Base-by-base conservation (phyloP, 2,797 vertebrate genomes). In the Bovichtus diacanthus region DNA sequence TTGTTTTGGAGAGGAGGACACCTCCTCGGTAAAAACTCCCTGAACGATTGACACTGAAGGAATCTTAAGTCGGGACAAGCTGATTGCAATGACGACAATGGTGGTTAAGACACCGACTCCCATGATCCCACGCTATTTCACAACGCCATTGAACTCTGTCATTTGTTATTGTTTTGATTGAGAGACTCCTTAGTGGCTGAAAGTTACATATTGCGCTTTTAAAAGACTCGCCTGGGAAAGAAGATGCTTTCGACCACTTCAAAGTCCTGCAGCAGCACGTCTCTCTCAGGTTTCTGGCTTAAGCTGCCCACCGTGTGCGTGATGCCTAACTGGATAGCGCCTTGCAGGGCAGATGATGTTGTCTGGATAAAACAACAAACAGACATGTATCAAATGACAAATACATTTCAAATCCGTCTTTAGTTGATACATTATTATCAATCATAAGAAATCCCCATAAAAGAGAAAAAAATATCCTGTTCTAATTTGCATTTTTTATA, bases 261-360 rank as follows among this genome's bases (percentile, higher is more conserved):
- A 93, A 99, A 99, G 70, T 99, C 98, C 91, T 99, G 98, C 95
- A 99, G 97, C 76, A 99, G 96, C 36, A 99, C 97, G 3, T 99
- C 98, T 25, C 98, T 91, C 83, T 99, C 98, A 0, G 97, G 96
- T 85, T 99, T 99, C 74, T 97, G 97, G 86, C 95, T 98, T 49
- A 99, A 90, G 91, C 97, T 98, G 61, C 98, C 97, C 56, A 99
- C 96, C 0, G 97, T 99, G 94, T 99, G 95, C 0, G 97, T 96
- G 78, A 99, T 99, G 50, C 98, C 98, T 60, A 99, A 89, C 91
- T 99, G 98, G 82, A 99, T 98, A 53, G 98, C 97, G 9, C 96
- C 98, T 94, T 97, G 97, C 83, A 99, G 93, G 43, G 97, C 97
- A 2, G 97, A 98, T 0, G 98, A 99, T 0, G 97, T 96, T 0